A percentile compares a stretch with the other conserved stretches of the same genome.
These are phyloP conservation scores for Rhysida immarginata DNA, from an alignment of 1,140 invertebrate species.

Conservation along the genomic window DNA sequence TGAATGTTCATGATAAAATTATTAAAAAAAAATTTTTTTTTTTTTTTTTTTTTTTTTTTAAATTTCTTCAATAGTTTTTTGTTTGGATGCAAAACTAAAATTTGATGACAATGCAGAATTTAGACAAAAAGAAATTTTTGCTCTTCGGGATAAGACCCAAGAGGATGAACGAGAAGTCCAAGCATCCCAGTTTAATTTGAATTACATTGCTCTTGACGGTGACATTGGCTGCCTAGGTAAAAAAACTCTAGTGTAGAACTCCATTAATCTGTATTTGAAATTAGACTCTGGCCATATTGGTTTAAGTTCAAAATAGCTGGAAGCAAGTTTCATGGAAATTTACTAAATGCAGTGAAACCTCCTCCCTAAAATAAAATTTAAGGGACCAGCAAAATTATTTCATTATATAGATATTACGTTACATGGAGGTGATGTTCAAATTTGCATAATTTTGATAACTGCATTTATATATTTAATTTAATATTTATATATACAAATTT, in stretches of 20 bases:
- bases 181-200: conserved; percentile 79
- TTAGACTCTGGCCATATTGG: too few relatives aligned
- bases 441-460: too few relatives aligned
- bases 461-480: too few relatives aligned
- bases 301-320: too few relatives aligned
- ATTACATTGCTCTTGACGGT: conserved; percentile 93
- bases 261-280: too few relatives aligned
- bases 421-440: too few relatives aligned
- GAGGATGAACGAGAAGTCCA: conserved; percentile 88
- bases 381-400: too few relatives aligned
- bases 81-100: conserved; percentile 83
- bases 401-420: too few relatives aligned
- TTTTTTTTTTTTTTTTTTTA: conserved; percentile 19
- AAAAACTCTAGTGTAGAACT: conserved; percentile 1
- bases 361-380: too few relatives aligned
- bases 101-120: conserved; percentile 95
- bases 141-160: conserved; percentile 70
- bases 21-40: conserved; percentile 14
- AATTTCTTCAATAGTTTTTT: conserved; percentile 49
- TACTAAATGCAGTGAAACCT: too few relatives aligned
- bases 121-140: conserved; percentile 81
- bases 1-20: conserved; percentile 1
- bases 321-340: too few relatives aligned
- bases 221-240: conserved; percentile 39
- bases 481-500: too few relatives aligned